Percentiles rank a stretch among this genome's conserved stretches.
Evolutionary conservation across 2,888 invertebrate genomes (phyloP).

Genomic region (Mycalesis mineus): DNA sequence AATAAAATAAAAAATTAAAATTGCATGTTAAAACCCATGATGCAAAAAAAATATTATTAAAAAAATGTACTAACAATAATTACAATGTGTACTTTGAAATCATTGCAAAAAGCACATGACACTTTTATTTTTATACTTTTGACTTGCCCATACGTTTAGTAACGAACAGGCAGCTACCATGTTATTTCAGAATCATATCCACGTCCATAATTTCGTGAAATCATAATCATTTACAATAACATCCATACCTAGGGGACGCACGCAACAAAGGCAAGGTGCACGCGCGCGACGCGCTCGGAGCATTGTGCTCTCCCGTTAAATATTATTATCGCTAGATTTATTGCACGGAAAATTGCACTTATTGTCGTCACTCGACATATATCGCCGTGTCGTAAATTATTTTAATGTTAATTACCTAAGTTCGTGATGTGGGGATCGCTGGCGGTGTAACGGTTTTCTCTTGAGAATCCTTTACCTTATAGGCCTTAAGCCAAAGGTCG

Average conservation of each 20-base stretch:
- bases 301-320: slow-evolving; percentile 53
- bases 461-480: no score
- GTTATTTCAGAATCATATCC: slow-evolving; percentile 8
- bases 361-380: slow-evolving; percentile 66
- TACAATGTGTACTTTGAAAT: no score
- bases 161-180: not conserved
- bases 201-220: slow-evolving; percentile 17
- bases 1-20: no score
- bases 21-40: no score
- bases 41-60: no score
- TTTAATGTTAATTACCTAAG: slow-evolving; percentile 66
- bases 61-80: no score
- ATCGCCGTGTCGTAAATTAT: slow-evolving; percentile 72
- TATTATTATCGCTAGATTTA: slow-evolving; percentile 76
- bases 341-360: slow-evolving; percentile 75
- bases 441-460: slow-evolving; percentile 41
- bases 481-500: no score
- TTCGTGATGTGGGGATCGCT: slow-evolving; percentile 44
- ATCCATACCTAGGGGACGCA: slow-evolving; percentile 33
- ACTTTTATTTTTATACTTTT: no score
- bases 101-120: no score
- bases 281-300: slow-evolving; percentile 44
- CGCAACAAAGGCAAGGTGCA: slow-evolving; percentile 58
- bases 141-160: no score
- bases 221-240: slow-evolving; percentile 26